These are phyloP conservation scores for Bryconaethiops microstoma DNA, from an alignment of 2,797 vertebrate species.

Conservation along the genomic window DNA sequence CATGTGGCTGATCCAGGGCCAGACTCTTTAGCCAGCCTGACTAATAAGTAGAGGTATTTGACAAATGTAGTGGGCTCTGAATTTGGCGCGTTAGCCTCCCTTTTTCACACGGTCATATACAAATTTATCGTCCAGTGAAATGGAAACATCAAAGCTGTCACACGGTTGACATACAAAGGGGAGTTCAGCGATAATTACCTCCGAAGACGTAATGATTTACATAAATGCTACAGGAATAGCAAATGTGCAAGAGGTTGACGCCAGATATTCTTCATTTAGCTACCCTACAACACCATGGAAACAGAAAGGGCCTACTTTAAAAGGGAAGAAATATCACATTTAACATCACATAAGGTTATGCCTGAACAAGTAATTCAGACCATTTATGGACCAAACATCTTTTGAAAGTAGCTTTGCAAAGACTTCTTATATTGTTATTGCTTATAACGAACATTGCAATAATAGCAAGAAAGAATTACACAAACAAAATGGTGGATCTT, in stretches of 20 bases:
- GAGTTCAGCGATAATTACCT: slow-evolving; percentile 39
- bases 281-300: slow-evolving; percentile 16
- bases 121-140: slow-evolving; percentile 24
- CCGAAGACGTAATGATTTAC: slow-evolving; percentile 34
- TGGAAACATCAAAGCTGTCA: slow-evolving; percentile 22
- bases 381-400: not conserved
- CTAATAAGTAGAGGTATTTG: slow-evolving; percentile 7
- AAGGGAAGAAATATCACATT: not conserved
- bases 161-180: slow-evolving; percentile 20
- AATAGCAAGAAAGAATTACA: not conserved
- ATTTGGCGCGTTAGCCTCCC: not conserved
- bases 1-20: not conserved
- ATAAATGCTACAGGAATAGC: slow-evolving; percentile 33
- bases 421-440: not conserved
- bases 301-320: slow-evolving; percentile 21
- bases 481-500: too few species aligned
- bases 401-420: not conserved
- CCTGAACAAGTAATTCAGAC: not conserved
- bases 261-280: slow-evolving; percentile 4
- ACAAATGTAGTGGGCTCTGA: not conserved
- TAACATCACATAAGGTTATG: not conserved
- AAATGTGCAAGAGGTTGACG: slow-evolving; percentile 12
- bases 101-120: slow-evolving; percentile 6
- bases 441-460: not conserved
- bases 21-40: slow-evolving; percentile 2